Evolutionary conservation across 2,113 vertebrate genomes (phyloP).

Genomic region (Otus sunia): DNA sequence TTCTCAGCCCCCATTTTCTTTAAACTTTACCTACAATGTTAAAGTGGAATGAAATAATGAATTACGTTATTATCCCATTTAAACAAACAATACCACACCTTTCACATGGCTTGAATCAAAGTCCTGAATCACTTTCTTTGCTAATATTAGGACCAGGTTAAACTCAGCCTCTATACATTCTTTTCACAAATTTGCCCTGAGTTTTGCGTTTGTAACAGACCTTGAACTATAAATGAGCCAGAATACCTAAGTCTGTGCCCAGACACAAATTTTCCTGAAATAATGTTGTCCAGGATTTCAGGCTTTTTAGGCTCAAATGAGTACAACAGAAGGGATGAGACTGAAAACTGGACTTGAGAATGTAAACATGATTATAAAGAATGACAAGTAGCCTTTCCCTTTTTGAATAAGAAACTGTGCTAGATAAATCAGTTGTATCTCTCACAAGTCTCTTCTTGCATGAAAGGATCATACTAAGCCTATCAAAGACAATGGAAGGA

Average conservation of each 20-base stretch:
- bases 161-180: background rate
- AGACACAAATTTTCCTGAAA: background rate
- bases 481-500: background rate
- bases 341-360: background rate
- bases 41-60: background rate
- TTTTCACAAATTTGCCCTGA: background rate
- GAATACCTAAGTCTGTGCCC: background rate
- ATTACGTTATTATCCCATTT: background rate
- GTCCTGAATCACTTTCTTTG: background rate
- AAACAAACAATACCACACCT: background rate
- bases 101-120: background rate
- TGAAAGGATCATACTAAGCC: background rate
- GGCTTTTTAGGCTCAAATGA: background rate
- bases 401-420: background rate
- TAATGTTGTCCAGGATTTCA: background rate
- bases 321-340: background rate
- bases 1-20: background rate
- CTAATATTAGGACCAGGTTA: background rate
- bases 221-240: background rate
- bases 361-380: background rate
- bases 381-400: background rate
- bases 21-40: background rate
- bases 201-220: background rate
- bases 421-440: background rate
- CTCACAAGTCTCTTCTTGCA: background rate